Base-by-base conservation (phyloP, 1,140 invertebrate species). In the Aricia agestis region DNA sequence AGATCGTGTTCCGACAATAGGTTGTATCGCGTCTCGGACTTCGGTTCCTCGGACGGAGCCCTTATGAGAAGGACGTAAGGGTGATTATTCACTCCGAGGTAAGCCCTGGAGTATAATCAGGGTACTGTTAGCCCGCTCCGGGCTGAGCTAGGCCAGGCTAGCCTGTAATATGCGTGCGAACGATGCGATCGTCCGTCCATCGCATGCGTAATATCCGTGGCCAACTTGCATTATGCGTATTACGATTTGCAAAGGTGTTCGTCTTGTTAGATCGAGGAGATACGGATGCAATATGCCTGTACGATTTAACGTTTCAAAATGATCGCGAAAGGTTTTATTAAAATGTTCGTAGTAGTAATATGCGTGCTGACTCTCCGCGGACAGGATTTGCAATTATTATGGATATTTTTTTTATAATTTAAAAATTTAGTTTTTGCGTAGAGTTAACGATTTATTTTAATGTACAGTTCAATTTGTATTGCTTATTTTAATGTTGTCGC, bases 1-100 rank as follows among this genome's bases (percentile, higher is more conserved):
- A 74, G 85, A 90, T 91, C 85, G 85, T 87, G 87, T 86, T 83
- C 89, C 83, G 87, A 90, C 89, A 90, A 91, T 91, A 76, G 86
- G 78, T 85, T 76, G 83, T 89, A 89, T 89, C 83, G 87, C 87
- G 6, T 36, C 36, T 36, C 9, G 36, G 36, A 36, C 36, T 36
- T 36, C 36, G 36, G 36, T 5, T 2, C 36, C 9, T 6, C 36
- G 36, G 5, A 6, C 2, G 9, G 5, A 6, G 36, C 36, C 36
- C 36, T 36, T 36, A 36, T 36, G 36, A 5, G 6, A 5, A 36
- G 36, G 36, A 36, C 36, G 6, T 36, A 36, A 36, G 36, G 36
- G 36, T 9, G 2, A 36, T 36, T 36, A 5, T 9, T 36, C 36
- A 36, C 36, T 36, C 36, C 36, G 36, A 36, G 9, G 36, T 36